phyloP scores from a whole-genome alignment of 1,140 invertebrate genomes.

The Drosophila ohnishii region DNA sequence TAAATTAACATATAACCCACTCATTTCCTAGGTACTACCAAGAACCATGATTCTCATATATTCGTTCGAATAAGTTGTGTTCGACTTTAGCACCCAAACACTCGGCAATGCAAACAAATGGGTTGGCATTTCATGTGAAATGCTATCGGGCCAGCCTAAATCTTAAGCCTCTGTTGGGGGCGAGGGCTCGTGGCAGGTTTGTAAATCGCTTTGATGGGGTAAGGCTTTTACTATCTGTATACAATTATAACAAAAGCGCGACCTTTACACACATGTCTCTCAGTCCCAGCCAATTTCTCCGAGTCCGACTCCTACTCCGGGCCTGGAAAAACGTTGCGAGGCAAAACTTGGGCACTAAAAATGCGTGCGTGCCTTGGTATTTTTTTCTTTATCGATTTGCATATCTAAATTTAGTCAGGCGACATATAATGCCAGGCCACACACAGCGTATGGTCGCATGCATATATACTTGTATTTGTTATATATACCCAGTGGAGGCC shows the following conservation, averaged over 20 bases:
- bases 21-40: background rate
- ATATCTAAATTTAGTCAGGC: constrained; percentile 73
- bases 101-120: constrained; percentile 27
- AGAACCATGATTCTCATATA: background rate
- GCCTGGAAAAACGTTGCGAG: constrained; percentile 19
- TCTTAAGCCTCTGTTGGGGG: constrained; percentile 32
- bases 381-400: constrained; percentile 62
- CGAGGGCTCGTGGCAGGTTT: constrained; percentile 28
- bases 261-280: constrained; percentile 44
- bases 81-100: constrained; percentile 2
- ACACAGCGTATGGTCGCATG: constrained; percentile 27
- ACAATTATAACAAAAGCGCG: constrained; percentile 60
- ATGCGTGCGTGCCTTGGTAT: constrained; percentile 65
- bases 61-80: constrained; percentile 6
- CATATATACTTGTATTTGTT: constrained; percentile 32
- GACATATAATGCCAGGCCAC: constrained; percentile 53
- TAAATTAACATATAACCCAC: background rate
- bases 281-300: constrained; percentile 10
- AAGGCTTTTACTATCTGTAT: constrained; percentile 34
- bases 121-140: constrained; percentile 39
- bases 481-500: constrained; percentile 29
- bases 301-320: constrained; percentile 4
- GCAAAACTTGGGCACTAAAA: constrained; percentile 60
- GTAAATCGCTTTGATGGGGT: constrained; percentile 31
- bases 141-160: constrained; percentile 44